Percentiles rank a stretch among this genome's conserved stretches.
Conservation (phyloP, 2,113 vertebrate genomes). For the Taxidea taxus region DNA sequence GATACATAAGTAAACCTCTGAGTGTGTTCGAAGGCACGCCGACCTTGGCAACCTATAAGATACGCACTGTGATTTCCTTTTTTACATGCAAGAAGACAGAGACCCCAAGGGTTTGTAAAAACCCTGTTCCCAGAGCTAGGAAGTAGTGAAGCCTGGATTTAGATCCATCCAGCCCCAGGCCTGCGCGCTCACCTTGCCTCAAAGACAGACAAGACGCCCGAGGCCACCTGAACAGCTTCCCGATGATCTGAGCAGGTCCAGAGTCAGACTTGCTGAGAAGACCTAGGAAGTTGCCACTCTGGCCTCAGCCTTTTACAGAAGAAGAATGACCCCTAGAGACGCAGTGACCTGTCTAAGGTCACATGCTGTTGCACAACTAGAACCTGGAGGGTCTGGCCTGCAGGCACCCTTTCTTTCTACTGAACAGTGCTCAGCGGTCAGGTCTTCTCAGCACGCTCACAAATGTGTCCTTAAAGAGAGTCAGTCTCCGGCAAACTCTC, state of each 20-base stretch:
- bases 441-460: background rate
- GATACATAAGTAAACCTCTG: background rate
- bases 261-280: rapidly evolving
- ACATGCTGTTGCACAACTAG: background rate
- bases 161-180: background rate
- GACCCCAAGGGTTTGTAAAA: background rate
- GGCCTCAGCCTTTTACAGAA: background rate
- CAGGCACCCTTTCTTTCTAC: background rate
- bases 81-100: background rate
- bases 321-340: background rate
- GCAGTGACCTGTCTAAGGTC: background rate
- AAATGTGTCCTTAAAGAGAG: background rate
- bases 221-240: background rate
- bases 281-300: background rate
- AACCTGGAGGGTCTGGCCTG: background rate
- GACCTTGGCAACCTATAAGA: background rate
- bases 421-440: background rate
- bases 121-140: background rate
- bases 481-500: background rate
- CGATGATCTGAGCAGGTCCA: rapidly evolving
- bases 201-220: background rate
- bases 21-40: background rate
- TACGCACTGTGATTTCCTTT: background rate
- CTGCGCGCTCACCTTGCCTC: background rate
- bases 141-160: background rate